Evolutionary conservation across 2,888 invertebrate genomes (phyloP).

Genomic region (Masnerella sp.): DNA sequence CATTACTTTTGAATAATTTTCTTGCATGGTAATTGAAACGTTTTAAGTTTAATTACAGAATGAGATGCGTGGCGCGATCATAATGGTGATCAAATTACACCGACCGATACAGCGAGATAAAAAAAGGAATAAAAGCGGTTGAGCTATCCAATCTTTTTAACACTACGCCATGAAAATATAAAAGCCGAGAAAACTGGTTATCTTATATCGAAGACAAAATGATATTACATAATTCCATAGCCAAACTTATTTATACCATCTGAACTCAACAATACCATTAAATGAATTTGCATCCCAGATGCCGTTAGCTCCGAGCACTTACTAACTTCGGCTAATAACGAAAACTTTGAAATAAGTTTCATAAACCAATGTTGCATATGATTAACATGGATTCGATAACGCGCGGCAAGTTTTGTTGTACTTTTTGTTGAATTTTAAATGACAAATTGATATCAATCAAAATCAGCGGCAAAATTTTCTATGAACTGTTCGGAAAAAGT

Average conservation of each 20-base stretch:
- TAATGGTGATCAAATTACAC: conserved; percentile 25
- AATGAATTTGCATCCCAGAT: conserved; percentile 57
- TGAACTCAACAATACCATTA: conserved; percentile 58
- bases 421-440: conserved; percentile 6
- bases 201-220: conserved; percentile 55
- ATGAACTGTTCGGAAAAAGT: too few species aligned
- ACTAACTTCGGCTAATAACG: conserved; percentile 55
- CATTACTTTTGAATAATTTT: too few species aligned
- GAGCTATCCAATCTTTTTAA: conserved; percentile 42
- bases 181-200: conserved; percentile 41
- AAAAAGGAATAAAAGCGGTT: conserved; percentile 14
- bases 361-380: conserved; percentile 54
- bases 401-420: conserved; percentile 12
- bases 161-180: conserved; percentile 31
- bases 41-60: conserved; percentile 22
- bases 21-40: not conserved
- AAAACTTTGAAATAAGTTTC: conserved; percentile 57
- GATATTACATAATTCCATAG: conserved; percentile 53
- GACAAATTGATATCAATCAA: conserved; percentile 24
- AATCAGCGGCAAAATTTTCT: too few species aligned
- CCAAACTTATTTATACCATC: conserved; percentile 57
- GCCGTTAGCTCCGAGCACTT: conserved; percentile 46
- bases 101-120: not conserved
- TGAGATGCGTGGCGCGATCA: not conserved
- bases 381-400: conserved; percentile 53